Evolutionary conservation across 1,140 invertebrate species (phyloP).

Genomic region (Mactra quadrangularis): DNA sequence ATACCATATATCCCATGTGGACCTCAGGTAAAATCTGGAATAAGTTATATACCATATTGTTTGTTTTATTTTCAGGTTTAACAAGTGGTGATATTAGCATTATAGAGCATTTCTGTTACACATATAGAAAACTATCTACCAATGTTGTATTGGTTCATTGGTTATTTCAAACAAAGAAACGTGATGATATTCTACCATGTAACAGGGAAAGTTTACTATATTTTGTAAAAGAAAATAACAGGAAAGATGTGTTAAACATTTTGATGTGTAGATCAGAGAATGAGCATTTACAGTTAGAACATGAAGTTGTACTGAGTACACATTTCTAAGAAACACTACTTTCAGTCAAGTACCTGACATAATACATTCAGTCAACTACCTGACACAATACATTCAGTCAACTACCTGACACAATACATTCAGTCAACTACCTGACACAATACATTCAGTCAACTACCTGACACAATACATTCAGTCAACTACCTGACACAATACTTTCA

Average conservation of each 20-base stretch:
- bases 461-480: too few relatives aligned
- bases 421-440: too few relatives aligned
- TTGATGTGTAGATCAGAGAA: constrained; percentile 7
- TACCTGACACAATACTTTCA: too few relatives aligned
- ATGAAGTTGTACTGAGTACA: neutral
- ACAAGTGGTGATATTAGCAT: constrained; percentile 32
- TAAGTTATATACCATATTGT: too few relatives aligned
- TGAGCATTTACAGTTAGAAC: neutral
- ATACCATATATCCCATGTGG: too few relatives aligned
- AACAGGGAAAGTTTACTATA: constrained; percentile 21
- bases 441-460: too few relatives aligned
- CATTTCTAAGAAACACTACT: too few relatives aligned
- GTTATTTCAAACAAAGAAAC: neutral
- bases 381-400: too few relatives aligned
- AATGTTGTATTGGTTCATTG: constrained; percentile 45
- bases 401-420: too few relatives aligned
- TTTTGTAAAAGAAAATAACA: constrained; percentile 7
- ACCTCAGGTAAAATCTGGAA: too few relatives aligned
- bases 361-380: too few relatives aligned
- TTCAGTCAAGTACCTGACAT: too few relatives aligned
- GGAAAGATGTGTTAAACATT: constrained; percentile 15
- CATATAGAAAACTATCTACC: constrained; percentile 27
- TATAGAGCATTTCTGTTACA: constrained; percentile 57
- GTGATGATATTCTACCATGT: neutral
- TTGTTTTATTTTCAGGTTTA: constrained; percentile 45